Evolutionary conservation across 1,140 invertebrate species (phyloP), one percentile per base, ranked within the genome.

Genomic region (Battus philenor): DNA sequence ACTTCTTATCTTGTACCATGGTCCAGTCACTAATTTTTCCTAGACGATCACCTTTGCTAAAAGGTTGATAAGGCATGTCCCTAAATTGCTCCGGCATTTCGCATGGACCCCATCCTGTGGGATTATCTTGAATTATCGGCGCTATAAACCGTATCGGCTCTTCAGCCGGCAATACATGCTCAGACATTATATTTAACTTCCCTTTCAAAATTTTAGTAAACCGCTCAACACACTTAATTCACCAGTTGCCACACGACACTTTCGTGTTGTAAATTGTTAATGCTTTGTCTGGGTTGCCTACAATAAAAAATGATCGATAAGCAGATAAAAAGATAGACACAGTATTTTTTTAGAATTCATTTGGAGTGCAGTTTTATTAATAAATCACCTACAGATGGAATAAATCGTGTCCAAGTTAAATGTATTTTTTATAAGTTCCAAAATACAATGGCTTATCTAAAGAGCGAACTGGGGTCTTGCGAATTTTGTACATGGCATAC

Each of bases 1-100:
- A 97, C 87, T 97, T 94, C 69, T 98, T 96, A 80, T 99, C 97
- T 69, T 97, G 95, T n/a, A 94, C 93, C 39, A 95, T 94, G 33
- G 97, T 98, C 97, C 97, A 99, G 79, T 99, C 97, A 59, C 97
- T 97, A 51, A 99, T 97, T 92, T 98, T 99, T 63, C 97, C 98
- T 39, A 99, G 87, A 52, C 97, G 91, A 86, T 99, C 97, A 45
- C 95, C 96, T 88, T 99, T 99, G 36, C 96, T 97, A 76, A 98
- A 99, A 9, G 97, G 97, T 84, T 98, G 97, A 84, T 99, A 99
- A 0, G 98, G 97, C 91, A 99, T 98, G 86, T 98, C 97, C 76
- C 95, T 95, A 82, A 97, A 99, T 76, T 97, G 94, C 50, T 97
- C 95, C 10, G 97, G 96, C 77, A 98, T 89, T 72, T 95, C 93